Evolutionary conservation across 1,140 invertebrate genomes (phyloP), one percentile per base, ranked within the genome.

Genomic region (Contarinia nasturtii): DNA sequence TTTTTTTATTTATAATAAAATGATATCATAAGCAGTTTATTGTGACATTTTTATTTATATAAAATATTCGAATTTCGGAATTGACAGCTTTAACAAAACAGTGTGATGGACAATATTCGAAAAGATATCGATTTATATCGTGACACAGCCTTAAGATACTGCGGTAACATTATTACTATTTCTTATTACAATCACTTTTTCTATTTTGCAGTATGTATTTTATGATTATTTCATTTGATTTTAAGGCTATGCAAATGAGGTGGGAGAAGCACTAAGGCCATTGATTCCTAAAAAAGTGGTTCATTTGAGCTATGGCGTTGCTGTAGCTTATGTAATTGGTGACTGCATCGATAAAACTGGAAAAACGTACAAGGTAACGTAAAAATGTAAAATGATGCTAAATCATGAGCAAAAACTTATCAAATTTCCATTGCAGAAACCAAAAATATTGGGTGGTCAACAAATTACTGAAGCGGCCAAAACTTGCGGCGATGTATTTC

Each of bases 221-320:
- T 49, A 66, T 69, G 21, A 60, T n/a, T n/a, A 27, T 27, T 27
- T 27, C 27, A 27, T 5, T 27, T 27, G 37, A 10, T 36, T 10
- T 36, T 36, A 3, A 95, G 91, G 91, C 21, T 96, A 95, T 68
- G 76, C 88, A 18, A 96, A 97, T 69, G 92, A 97, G 70, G 80
- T 96, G 2, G 92, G 92, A 2, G 91, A 97, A 68, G 76, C 90
- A 5, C 94, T 96, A 65, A 70, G 91, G 38, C 72, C 80, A 1
- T 59, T 88, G 33, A 74, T 94, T 15, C 77, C 79, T 45, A 70
- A 73, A 17, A 77, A 73, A 51, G 60, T 79, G 48, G 89, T 95
- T 12, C 69, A 76, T 53, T 65, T 75, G 4, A 83, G 79, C 55
- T 97, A 96, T 63, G 77, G 72, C 7, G 66, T 92, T 17, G 79